Evolutionary conservation across 1,140 invertebrate species (phyloP), one percentile per base, ranked within the genome.

Genomic region (Melitaea cinxia): DNA sequence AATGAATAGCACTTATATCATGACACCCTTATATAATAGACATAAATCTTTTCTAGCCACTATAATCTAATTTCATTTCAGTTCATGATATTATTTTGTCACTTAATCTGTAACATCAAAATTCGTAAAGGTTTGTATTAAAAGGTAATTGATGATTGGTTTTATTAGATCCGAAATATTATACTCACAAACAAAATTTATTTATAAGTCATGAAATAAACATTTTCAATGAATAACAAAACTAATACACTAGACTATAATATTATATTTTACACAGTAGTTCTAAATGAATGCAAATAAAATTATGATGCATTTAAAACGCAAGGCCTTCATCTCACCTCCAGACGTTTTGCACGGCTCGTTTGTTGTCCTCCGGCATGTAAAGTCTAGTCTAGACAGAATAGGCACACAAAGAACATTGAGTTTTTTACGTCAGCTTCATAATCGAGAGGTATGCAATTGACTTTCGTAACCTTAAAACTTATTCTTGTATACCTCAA

Each of bases 251-350:
- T 42, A 7, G 37, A 33, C 4, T 42, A 14, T 14, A n/a, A 9
- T 12, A 15, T 15, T 9, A 6, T 17, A 9, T 42, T 17, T 1
- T 14, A 2, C 14, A 37, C 12, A n/a, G n/a, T 17, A 37, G 7
- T n/a, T 26, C 33, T 56, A 17, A 26, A 10, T 64, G 35, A 24
- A 17, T 49, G 50, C 61, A 56, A 12, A 58, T 45, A 57, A 62
- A 59, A 60, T 69, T 68, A 74, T 71, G 68, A 73, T 78, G 81
- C 77, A 80, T 73, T 78, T 75, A 70, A 73, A 80, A 80, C 75
- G 70, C 49, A 65, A 80, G 78, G 82, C 80, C 80, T 84, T 83
- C 76, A 62, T 75, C 66, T 86, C 82, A 86, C 83, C 82, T 86
- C 75, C 75, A 82, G 83, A 86, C 82, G 78, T 52, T 82, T 73